phyloP scores from a whole-genome alignment of 2,888 invertebrate species.

The Platypus cylindrus region DNA sequence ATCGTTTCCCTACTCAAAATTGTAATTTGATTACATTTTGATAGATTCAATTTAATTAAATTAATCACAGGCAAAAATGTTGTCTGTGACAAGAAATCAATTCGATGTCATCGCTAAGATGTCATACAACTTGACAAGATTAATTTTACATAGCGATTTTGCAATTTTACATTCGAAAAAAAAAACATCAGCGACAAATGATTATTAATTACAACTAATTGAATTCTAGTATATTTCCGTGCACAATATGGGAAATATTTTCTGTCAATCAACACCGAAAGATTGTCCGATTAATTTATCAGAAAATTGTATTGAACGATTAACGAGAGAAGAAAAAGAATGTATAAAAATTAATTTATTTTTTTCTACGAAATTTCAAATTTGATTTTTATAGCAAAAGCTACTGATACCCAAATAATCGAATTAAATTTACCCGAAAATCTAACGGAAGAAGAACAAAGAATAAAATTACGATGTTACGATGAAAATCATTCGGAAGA shows the following conservation, averaged over 20 bases:
- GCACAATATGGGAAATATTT: conserved; percentile 15
- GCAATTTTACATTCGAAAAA: too few relatives aligned
- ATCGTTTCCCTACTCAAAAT: too few relatives aligned
- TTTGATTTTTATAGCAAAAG: conserved; percentile 6
- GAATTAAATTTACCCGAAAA: conserved; percentile 10
- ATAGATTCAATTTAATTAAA: too few relatives aligned
- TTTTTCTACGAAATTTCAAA: conserved; percentile 1
- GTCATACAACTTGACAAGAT: too few relatives aligned
- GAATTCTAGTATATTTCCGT: conserved; percentile 1
- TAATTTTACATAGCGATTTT: too few relatives aligned
- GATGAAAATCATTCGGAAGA: conserved; percentile 41
- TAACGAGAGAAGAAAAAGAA: conserved; percentile 16
- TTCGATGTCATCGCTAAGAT: too few relatives aligned
- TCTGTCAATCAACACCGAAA: conserved; percentile 9
- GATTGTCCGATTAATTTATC: conserved; percentile 28
- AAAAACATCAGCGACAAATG: too few relatives aligned
- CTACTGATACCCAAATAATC: too few relatives aligned
- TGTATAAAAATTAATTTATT: conserved; percentile 14
- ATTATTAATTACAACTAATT: too few relatives aligned
- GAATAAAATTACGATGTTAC: conserved; percentile 27
- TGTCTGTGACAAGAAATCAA: too few relatives aligned
- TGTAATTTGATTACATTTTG: too few relatives aligned
- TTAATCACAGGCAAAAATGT: too few relatives aligned
- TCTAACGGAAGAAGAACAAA: conserved; percentile 16
- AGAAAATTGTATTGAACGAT: conserved; percentile 22